Evolutionary conservation across 2,113 vertebrate species (phyloP), one percentile per base, ranked within the genome.

Genomic region (Corvus moneduloides): DNA sequence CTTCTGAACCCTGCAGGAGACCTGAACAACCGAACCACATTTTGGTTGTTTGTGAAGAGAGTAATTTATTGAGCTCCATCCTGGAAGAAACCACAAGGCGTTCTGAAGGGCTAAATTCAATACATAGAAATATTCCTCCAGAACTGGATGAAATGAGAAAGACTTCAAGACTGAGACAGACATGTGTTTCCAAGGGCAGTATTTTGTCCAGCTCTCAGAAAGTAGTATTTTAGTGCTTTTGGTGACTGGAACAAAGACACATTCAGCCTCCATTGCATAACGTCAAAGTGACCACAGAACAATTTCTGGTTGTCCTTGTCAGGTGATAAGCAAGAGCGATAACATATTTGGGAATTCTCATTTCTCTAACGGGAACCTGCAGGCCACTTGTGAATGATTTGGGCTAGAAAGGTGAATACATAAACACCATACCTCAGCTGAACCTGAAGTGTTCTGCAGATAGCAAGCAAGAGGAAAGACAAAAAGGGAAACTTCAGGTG

Each of bases 41-140:
- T 76, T 62, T 0, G 2, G 63, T 87, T 97, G 69, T 91, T 94
- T 96, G 74, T 58, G 67, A 94, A 94, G 66, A 95, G 61, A 86
- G 63, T 69, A 75, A 66, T 95, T 96, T 95, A 96, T 94, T 94
- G 89, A 95, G 74, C 33, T 95, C 54, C 1, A 1, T 93, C 77
- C 89, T 96, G 71, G 61, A 95, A 68, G 86, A 96, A 95, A 96
- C 89, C 95, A 91, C 93, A 91, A 73, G 66, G 21, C 1, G 2
- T 94, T 92, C 78, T 90, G 39, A 92, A 90, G 63, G 64, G 72
- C 80, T 93, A 96, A 92, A 92, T 69, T 90, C 89, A 94, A 76
- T 33, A 92, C 61, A 81, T 96, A 96, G 96, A 97, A 93, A 95
- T 95, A 95, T 15, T 84, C 66, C 69, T 89, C n/a, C 77, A 84